Percentiles rank a stretch among this genome's conserved stretches.
Conservation (phyloP, 2,888 invertebrate species). For the Tryphoninae sp. region DNA sequence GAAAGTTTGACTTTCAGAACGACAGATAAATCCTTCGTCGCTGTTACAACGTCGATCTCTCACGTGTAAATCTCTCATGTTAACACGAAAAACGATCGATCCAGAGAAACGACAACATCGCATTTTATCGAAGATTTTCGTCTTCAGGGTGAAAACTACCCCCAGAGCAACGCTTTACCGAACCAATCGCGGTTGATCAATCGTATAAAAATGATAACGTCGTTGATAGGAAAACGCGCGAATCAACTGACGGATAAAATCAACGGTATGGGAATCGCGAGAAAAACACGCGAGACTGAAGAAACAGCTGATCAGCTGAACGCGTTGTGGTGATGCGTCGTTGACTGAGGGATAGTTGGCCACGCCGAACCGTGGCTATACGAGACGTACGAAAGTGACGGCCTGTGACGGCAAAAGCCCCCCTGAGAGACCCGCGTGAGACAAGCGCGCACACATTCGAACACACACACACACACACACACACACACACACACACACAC, state of each 20-base stretch:
- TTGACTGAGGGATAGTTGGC: slow-evolving; percentile 57
- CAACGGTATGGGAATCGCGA: slow-evolving; percentile 4
- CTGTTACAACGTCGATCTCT: slow-evolving; percentile 33
- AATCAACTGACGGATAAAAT: not conserved
- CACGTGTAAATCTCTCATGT: slow-evolving; percentile 18
- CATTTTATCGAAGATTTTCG: slow-evolving; percentile 1
- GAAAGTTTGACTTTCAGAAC: slow-evolving; percentile 14
- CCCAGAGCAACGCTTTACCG: not conserved
- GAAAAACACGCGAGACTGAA: slow-evolving; percentile 44
- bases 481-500: slow-evolving; percentile 23
- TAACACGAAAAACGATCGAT: not conserved
- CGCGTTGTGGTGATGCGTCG: slow-evolving; percentile 55
- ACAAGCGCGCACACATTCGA: slow-evolving; percentile 7
- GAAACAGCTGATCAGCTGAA: slow-evolving; percentile 63
- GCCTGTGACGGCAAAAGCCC: slow-evolving; percentile 59
- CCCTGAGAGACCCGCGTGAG: slow-evolving; percentile 30
- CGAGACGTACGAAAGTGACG: slow-evolving; percentile 62
- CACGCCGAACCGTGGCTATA: slow-evolving; percentile 53
- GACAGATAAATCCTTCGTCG: slow-evolving; percentile 45
- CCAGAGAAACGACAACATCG: not conserved
- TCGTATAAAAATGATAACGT: not conserved
- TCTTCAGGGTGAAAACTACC: slow-evolving; percentile 1
- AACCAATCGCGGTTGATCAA: not conserved
- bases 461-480: slow-evolving; percentile 38
- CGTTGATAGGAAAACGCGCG: not conserved